These are phyloP conservation scores for Okapia johnstoni DNA, from an alignment of 2,113 vertebrate species.

Conservation along the genomic window DNA sequence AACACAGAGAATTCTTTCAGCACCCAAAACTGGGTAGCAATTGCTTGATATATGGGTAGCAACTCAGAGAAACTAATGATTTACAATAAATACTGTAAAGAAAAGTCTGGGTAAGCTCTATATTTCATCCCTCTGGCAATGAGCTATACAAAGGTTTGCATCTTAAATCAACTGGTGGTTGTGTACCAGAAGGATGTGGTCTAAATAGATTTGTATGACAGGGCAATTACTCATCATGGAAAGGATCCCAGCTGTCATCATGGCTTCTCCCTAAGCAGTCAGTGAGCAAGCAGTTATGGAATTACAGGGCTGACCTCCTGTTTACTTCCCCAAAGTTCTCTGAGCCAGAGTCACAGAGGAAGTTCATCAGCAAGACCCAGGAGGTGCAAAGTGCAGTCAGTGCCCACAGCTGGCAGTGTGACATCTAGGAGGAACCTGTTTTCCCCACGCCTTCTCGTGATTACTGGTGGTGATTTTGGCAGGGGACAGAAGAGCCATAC, in stretches of 20 bases:
- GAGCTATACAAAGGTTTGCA: conserved; percentile 56
- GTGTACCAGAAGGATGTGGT: conserved; percentile 37
- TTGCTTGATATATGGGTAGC: conserved; percentile 30
- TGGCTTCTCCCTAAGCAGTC: background rate
- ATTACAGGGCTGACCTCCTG: background rate
- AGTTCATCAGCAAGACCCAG: background rate
- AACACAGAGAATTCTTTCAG: conserved; percentile 57
- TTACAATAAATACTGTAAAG: conserved; percentile 70
- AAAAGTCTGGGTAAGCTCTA: conserved; percentile 63
- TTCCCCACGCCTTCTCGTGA: background rate
- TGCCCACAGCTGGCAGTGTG: background rate
- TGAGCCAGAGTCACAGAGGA: background rate
- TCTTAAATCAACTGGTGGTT: conserved; percentile 66
- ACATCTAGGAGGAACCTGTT: background rate
- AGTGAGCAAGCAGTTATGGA: background rate
- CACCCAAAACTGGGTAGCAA: conserved; percentile 17
- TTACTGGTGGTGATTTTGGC: background rate
- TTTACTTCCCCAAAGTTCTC: background rate
- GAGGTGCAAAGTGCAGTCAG: background rate
- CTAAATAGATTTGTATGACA: conserved; percentile 51
- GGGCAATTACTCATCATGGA: conserved; percentile 37
- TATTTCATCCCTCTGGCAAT: conserved; percentile 59
- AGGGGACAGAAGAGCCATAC: background rate
- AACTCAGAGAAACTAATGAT: conserved; percentile 56
- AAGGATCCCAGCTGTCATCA: conserved; percentile 44